Conservation (phyloP, 2,797 vertebrate genomes). For the Phrynocephalus vlangalii region DNA sequence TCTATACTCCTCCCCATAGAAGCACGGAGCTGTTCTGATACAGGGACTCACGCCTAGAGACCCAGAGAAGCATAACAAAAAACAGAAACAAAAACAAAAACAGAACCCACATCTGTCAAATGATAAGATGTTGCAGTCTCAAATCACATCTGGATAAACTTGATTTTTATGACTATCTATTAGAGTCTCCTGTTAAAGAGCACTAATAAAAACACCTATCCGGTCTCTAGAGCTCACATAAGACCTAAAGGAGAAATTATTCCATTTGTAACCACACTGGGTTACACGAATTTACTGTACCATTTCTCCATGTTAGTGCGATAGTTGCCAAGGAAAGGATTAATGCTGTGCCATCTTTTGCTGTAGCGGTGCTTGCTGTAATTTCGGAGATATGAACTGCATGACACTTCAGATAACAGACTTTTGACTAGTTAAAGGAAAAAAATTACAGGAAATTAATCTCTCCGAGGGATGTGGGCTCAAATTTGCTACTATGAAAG, state of each 20-base stretch:
- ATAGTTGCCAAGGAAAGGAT: constrained; percentile 56
- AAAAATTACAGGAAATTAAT: constrained; percentile 29
- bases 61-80: too few relatives aligned
- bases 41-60: too few relatives aligned
- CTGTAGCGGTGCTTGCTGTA: constrained; percentile 42
- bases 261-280: constrained; percentile 48
- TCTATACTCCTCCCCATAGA: too few relatives aligned
- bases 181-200: constrained; percentile 12
- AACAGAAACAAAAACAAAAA: too few relatives aligned
- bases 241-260: constrained; percentile 35
- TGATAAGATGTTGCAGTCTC: constrained; percentile 22
- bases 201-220: neutral
- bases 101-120: neutral
- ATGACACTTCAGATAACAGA: constrained; percentile 34
- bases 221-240: neutral
- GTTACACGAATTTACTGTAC: constrained; percentile 48
- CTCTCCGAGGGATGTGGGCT: constrained; percentile 12
- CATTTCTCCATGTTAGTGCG: constrained; percentile 47
- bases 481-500: constrained; percentile 19
- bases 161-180: constrained; percentile 18
- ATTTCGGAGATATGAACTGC: constrained; percentile 47
- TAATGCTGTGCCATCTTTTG: constrained; percentile 45
- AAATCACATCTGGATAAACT: constrained; percentile 38
- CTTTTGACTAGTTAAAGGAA: constrained; percentile 16
- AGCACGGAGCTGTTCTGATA: too few relatives aligned